Evolutionary conservation across 2,113 vertebrate genomes (phyloP), one percentile per base, ranked within the genome.

Genomic region (Brachionichthys hirsutus): DNA sequence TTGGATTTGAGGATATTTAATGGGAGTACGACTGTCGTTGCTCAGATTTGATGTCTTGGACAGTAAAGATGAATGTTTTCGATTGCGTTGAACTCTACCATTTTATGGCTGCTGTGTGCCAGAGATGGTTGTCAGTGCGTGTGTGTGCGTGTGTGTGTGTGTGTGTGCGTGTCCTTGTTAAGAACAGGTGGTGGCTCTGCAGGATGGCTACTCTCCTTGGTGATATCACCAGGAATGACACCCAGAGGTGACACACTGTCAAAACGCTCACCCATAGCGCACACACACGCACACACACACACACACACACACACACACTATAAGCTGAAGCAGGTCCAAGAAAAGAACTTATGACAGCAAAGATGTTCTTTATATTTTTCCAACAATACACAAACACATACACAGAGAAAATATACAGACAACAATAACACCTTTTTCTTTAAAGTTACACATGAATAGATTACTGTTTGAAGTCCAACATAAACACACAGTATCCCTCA

Each of bases 191-290:
- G 79, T 49, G 67, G 73, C 78, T 80, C 78, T 75, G 83, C 62
- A 51, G 83, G 80, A 67, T 2, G 64, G 68, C 78, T 70, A 62
- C 61, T 83, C 83, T 81, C 62, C 70, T 80, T 71, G 67, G 80
- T 45, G 18, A 19, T 61, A 62, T 83, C 84, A 62, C 64, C 75
- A 82, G 67, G 70, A 86, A 85, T 84, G 87, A 85, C 82, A 86
- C 82, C 84, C 84, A 82, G 82, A 86, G 85, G 87, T 85, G 85
- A 86, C 79, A 79, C 70, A 43, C 65, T 81, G 82, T 82, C 82
- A 83, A 44, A 77, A 54, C 46, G 54, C 55, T 67, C 77, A 75
- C 75, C 54, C 51, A 67, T 4, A 65, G 65, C 54, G 62, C 52
- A 60, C 65, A 69, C 19, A 57, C 60, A 43, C 19, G 38, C 11